Evolutionary conservation across 2,888 invertebrate species (phyloP).

Genomic region (Eupithecia tripunctaria): DNA sequence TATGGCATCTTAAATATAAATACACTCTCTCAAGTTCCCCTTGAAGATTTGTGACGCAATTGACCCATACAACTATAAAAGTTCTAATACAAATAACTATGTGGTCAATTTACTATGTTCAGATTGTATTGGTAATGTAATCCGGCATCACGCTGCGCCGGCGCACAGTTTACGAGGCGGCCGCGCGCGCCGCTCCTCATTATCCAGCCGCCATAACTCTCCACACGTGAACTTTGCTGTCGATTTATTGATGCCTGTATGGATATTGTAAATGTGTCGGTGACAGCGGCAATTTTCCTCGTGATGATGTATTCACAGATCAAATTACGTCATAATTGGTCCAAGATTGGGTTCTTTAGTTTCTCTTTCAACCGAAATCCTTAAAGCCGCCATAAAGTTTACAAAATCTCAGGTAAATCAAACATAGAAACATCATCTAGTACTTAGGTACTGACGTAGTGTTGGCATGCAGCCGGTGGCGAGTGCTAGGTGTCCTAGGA

Average conservation of each 20-base stretch:
- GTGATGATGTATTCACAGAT: not conserved
- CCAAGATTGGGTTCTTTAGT: not conserved
- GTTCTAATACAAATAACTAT: constrained; percentile 65
- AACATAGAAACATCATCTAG: not conserved
- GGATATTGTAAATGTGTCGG: constrained; percentile 18
- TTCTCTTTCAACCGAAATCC: not conserved
- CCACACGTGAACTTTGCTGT: constrained; percentile 36
- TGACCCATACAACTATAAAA: constrained; percentile 34
- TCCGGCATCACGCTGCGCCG: constrained; percentile 70
- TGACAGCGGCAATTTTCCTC: constrained; percentile 2
- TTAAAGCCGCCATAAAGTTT: not conserved
- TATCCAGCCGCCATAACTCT: constrained; percentile 44
- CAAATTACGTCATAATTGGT: not conserved
- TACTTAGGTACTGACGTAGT: not conserved
- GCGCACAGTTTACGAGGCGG: constrained; percentile 43
- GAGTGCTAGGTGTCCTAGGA: constrained; percentile 10
- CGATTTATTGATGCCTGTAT: constrained; percentile 37
- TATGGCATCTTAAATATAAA: constrained; percentile 2
- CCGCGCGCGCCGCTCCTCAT: constrained; percentile 34
- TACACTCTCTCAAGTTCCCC: constrained; percentile 9
- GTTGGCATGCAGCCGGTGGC: not conserved
- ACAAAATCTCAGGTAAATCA: not conserved
- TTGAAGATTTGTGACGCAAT: constrained; percentile 24
- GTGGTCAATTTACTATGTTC: constrained; percentile 65
- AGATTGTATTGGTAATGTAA: constrained; percentile 57